Evolutionary conservation across 2,797 vertebrate species (phyloP).

Genomic region (Bucorvus abyssinicus): DNA sequence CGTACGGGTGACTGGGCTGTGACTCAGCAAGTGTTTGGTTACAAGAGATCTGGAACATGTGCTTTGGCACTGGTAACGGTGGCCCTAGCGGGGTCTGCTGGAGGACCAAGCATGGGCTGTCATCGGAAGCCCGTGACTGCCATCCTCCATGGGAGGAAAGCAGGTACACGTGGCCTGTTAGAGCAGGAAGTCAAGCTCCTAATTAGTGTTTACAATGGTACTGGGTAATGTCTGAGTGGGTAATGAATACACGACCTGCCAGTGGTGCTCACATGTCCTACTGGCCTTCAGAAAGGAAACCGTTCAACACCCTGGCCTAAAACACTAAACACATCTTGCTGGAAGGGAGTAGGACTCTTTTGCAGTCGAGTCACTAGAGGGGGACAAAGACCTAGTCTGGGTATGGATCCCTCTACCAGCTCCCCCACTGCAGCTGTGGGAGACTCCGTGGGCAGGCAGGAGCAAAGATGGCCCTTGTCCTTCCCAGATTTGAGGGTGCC

Average conservation of each 20-base stretch:
- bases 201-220: constrained; percentile 23
- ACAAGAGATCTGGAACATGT: constrained; percentile 1
- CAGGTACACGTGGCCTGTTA: neutral
- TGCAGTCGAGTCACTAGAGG: constrained; percentile 58
- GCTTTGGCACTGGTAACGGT: neutral
- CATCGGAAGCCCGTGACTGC: neutral
- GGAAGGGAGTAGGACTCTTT: neutral
- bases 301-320: neutral
- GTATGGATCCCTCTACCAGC: neutral
- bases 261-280: neutral
- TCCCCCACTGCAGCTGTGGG: neutral
- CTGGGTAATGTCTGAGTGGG: neutral
- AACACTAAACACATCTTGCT: neutral
- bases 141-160: neutral
- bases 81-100: neutral
- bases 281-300: constrained; percentile 21
- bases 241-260: neutral
- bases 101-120: neutral
- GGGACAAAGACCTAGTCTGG: constrained; percentile 64
- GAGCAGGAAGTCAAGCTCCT: neutral
- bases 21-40: constrained; percentile 67
- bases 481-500: neutral
- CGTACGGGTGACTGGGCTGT: constrained; percentile 50
- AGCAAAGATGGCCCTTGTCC: neutral
- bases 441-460: neutral